A percentile compares a stretch with the other conserved stretches of the same genome.
Evolutionary conservation across 2,113 vertebrate species (phyloP).

Genomic region (human (Homo sapiens)): DNA sequence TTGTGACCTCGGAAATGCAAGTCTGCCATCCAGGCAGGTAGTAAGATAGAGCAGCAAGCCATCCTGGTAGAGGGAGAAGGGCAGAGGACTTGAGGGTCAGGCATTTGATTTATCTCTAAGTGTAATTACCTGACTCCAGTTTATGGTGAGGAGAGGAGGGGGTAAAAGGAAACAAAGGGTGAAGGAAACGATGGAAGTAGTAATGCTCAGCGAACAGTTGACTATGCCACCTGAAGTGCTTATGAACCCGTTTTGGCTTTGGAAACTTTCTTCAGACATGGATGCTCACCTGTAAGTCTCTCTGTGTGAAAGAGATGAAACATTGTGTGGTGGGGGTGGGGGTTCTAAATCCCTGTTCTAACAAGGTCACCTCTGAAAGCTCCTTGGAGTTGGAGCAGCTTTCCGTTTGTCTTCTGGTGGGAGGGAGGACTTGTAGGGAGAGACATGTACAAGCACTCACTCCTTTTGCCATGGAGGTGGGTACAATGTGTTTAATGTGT

Average conservation of each 20-base stretch:
- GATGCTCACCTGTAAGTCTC: neutral
- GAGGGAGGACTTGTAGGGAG: neutral
- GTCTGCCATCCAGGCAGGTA: neutral
- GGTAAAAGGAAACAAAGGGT: neutral
- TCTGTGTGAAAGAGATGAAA: neutral
- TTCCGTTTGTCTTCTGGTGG: neutral
- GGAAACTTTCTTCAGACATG: neutral
- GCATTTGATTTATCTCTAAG: neutral
- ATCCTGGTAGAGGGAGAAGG: neutral
- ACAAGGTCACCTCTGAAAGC: neutral
- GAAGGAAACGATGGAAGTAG: neutral
- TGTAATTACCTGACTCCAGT: too few relatives aligned
- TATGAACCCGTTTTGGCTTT: neutral
- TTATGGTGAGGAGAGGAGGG: neutral
- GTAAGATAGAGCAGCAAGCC: neutral
- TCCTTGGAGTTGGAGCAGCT: neutral
- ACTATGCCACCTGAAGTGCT: rapidly evolving
- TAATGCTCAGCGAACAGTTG: too few relatives aligned
- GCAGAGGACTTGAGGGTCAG: neutral
- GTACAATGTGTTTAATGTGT: neutral
- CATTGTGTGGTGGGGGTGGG: neutral
- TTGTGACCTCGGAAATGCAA: neutral
- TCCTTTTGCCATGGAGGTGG: neutral
- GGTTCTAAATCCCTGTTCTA: rapidly evolving
- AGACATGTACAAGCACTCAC: rapidly evolving